Percentiles rank a stretch among this genome's conserved stretches.
Conservation (phyloP, 2,113 vertebrate genomes). For the Bolborhynchus lineola region DNA sequence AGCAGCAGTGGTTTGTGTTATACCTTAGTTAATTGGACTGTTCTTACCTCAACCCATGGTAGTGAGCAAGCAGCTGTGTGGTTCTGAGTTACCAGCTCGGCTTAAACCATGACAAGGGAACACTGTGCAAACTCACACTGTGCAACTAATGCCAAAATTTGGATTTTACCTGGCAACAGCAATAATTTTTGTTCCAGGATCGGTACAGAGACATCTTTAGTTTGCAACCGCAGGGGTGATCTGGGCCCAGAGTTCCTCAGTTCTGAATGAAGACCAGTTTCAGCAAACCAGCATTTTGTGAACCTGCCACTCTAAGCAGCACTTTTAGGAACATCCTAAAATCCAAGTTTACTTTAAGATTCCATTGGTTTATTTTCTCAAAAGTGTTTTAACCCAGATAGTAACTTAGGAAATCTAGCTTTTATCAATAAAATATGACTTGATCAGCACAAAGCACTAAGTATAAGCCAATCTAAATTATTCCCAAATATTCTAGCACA, state of each 20-base stretch:
- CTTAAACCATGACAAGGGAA: not conserved
- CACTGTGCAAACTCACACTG: not conserved
- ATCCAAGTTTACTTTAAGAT: not conserved
- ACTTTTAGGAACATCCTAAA: not conserved
- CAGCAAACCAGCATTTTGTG: not conserved
- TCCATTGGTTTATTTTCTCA: not conserved
- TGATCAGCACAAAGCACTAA: not conserved
- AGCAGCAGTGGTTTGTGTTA: no score
- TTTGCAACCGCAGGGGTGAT: not conserved
- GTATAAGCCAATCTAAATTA: not conserved
- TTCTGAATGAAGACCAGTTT: not conserved
- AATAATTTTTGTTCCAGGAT: not conserved
- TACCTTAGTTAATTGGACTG: no score
- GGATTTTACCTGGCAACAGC: not conserved
- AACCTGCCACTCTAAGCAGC: not conserved
- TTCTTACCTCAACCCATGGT: no score
- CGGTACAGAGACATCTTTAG: not conserved
- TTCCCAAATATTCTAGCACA: constrained; percentile 1
- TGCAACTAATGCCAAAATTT: not conserved
- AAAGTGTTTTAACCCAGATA: not conserved
- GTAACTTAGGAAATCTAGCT: not conserved
- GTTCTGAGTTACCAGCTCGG: no score
- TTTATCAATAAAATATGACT: not conserved
- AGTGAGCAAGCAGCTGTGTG: no score
- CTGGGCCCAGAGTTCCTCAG: not conserved